Conservation (phyloP, 2,113 vertebrate species). For the Cairina moschata region DNA sequence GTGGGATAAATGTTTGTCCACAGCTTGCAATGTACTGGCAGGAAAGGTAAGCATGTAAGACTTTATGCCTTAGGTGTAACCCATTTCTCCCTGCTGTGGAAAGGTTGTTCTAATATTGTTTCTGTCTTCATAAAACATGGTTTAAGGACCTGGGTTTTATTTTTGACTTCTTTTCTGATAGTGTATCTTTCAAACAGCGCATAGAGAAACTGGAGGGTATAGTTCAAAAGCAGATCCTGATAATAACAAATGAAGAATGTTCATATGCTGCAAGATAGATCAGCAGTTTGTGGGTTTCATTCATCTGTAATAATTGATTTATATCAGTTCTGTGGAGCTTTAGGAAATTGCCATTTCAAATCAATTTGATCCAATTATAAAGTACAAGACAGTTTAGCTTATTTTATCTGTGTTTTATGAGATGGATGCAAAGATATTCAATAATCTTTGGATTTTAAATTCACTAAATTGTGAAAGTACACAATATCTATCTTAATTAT, state of each 20-base stretch:
- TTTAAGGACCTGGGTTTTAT: conserved; percentile 3
- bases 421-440: not conserved
- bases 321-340: conserved; percentile 45
- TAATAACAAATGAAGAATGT: conserved; percentile 28
- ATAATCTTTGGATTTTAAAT: conserved; percentile 39
- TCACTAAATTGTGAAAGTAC: not conserved
- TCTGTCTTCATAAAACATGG: not conserved
- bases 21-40: not conserved
- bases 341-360: conserved; percentile 56
- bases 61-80: rapidly evolving
- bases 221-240: not conserved
- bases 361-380: conserved; percentile 54
- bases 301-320: conserved; percentile 61
- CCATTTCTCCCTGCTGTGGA: not conserved
- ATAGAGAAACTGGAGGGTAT: not conserved
- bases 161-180: not conserved
- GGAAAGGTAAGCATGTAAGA: not conserved
- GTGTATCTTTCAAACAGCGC: not conserved
- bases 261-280: conserved; percentile 2
- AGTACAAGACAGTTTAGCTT: conserved; percentile 42
- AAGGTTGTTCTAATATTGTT: not conserved
- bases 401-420: conserved; percentile 37
- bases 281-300: conserved; percentile 8
- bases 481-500: not conserved
- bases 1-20: not conserved